Base-by-base conservation (phyloP, 2,113 vertebrate species). In the Synodontis membranacea region DNA sequence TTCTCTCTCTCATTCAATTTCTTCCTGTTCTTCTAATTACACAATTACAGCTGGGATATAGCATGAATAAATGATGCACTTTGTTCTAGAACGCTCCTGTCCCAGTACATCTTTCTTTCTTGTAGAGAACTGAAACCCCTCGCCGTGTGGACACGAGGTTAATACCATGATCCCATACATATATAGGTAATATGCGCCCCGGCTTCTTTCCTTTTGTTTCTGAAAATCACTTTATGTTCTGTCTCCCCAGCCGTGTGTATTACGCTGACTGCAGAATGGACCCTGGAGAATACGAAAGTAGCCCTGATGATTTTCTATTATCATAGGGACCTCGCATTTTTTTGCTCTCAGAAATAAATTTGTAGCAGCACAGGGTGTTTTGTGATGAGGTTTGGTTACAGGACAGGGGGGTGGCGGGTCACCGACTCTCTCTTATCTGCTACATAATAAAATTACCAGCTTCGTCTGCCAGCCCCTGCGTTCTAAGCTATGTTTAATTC, bases 241-340 rank as follows among this genome's bases (percentile, higher is more conserved):
- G 70, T 78, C 83, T 46, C 58, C 81, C 78, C 31, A 54, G 44
- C 54, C 44, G 54, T 83, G 78, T 75, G 50, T 86, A 89, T 92
- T 92, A 88, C 86, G 92, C 92, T 94, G 94, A 93, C 93, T 86
- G 91, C 89, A 91, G 90, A 94, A 92, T 89, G 86, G 87, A 89
- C 93, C 92, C 92, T 86, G 52, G 92, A 93, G 92, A 94, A 93
- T 93, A 89, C 93, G 90, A 80, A 86, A 82, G 68, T 81, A 86
- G 76, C 58, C 79, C 83, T 93, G 92, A 94, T 94, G 93, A 93
- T 95, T 94, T 93, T 95, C 92, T 93, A 94, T 93, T 95, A 95
- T 92, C 93, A 82, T 88, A 92, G 79, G 84, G 80, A 84, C 88
- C 84, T 88, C 88, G 84, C 92, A 86, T 90, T 93, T 79, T 79